phyloP scores from a whole-genome alignment of 2,113 vertebrate species.

The Psammodynastes pulverulentus region DNA sequence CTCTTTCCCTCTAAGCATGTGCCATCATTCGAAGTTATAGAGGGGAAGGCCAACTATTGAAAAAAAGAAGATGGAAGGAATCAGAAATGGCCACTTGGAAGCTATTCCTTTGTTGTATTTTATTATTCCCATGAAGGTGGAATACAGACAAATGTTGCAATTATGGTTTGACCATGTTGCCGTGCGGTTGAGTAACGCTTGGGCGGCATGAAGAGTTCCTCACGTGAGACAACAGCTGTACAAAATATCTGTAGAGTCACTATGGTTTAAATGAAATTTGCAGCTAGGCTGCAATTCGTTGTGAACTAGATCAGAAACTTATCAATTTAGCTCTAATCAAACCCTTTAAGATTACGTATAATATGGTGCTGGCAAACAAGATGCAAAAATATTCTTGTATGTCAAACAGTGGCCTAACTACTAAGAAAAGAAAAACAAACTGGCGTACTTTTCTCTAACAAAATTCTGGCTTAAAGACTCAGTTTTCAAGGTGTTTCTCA shows the following conservation, averaged over 20 bases:
- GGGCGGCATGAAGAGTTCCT: neutral
- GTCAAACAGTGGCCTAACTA: neutral
- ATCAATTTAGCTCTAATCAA: neutral
- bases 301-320: neutral
- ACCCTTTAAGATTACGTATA: neutral
- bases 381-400: neutral
- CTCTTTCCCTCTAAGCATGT: neutral
- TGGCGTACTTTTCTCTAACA: neutral
- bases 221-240: neutral
- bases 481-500: neutral
- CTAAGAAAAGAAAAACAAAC: neutral
- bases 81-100: neutral
- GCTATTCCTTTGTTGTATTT: neutral
- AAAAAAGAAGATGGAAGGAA: neutral
- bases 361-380: neutral
- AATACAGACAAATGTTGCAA: neutral
- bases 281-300: neutral
- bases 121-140: neutral
- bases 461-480: neutral
- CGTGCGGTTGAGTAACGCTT: neutral
- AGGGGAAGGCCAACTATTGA: neutral
- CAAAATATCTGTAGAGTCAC: neutral
- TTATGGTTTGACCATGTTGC: neutral
- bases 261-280: neutral
- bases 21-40: neutral